These are phyloP conservation scores for Muntiacus reevesi DNA, from an alignment of 2,113 vertebrate genomes.

Conservation along the genomic window DNA sequence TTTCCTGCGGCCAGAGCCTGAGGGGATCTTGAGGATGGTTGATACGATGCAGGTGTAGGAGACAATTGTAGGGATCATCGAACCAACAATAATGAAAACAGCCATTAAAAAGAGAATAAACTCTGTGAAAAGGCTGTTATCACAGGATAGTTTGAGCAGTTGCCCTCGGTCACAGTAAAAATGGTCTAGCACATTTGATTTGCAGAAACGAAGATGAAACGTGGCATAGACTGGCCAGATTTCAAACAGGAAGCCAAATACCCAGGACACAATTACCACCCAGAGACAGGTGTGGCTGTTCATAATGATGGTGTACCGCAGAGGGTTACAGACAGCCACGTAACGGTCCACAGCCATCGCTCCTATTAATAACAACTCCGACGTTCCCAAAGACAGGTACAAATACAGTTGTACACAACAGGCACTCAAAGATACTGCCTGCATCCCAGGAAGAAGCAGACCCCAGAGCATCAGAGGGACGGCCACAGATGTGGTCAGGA, in stretches of 20 bases:
- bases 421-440: conserved; percentile 12
- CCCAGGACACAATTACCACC: neutral
- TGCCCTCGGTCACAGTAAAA: neutral
- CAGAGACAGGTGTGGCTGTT: neutral
- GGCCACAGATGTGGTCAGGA: conserved; percentile 9
- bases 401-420: conserved; percentile 29
- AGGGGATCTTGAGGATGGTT: neutral
- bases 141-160: neutral
- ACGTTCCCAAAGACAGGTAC: conserved; percentile 36
- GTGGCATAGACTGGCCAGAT: neutral
- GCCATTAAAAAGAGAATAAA: neutral
- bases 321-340: neutral
- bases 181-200: neutral
- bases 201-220: neutral
- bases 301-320: conserved; percentile 2
- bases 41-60: neutral
- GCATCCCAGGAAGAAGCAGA: conserved; percentile 18
- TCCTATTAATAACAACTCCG: conserved; percentile 18
- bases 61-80: neutral
- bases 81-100: neutral
- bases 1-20: neutral
- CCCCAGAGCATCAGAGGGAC: neutral
- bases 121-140: neutral
- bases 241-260: neutral
- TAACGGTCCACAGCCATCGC: neutral